phyloP scores from a whole-genome alignment of 2,888 invertebrate species.

The Bellardia bayeri region DNA sequence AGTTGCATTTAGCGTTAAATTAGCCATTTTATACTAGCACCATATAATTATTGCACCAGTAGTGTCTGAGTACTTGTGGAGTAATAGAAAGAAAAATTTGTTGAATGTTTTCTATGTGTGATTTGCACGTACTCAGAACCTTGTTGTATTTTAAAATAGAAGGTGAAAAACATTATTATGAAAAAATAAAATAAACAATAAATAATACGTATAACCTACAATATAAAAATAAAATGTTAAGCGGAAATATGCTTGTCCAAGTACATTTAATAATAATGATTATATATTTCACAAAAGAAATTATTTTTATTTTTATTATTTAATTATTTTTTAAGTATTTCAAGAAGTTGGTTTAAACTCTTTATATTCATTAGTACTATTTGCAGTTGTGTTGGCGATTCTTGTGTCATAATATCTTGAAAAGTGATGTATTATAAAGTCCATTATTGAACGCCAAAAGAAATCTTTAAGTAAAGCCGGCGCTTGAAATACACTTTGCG shows the following conservation, averaged over 20 bases:
- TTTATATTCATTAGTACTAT: too few species aligned
- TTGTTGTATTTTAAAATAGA: constrained; percentile 19
- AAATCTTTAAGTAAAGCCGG: too few species aligned
- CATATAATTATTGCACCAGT: background rate
- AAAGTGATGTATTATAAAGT: too few species aligned
- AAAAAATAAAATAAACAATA: constrained; percentile 25
- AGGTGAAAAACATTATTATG: constrained; percentile 32
- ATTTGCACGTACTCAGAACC: background rate
- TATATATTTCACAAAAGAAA: background rate
- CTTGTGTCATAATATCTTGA: background rate
- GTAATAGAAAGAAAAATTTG: constrained; percentile 9
- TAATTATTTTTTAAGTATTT: too few species aligned
- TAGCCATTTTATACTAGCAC: background rate
- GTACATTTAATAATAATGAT: constrained; percentile 20
- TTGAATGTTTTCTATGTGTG: constrained; percentile 5
- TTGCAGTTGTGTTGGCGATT: too few species aligned
- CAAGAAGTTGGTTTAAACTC: too few species aligned
- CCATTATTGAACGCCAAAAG: too few species aligned
- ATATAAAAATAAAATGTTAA: constrained; percentile 41
- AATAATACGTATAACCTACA: background rate
- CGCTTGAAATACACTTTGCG: too few species aligned
- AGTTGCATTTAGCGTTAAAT: constrained; percentile 31
- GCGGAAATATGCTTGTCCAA: constrained; percentile 53
- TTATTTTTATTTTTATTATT: background rate
- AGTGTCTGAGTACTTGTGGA: background rate